These are phyloP conservation scores for Nudaria mundana DNA, from an alignment of 2,888 invertebrate genomes.

Conservation along the genomic window DNA sequence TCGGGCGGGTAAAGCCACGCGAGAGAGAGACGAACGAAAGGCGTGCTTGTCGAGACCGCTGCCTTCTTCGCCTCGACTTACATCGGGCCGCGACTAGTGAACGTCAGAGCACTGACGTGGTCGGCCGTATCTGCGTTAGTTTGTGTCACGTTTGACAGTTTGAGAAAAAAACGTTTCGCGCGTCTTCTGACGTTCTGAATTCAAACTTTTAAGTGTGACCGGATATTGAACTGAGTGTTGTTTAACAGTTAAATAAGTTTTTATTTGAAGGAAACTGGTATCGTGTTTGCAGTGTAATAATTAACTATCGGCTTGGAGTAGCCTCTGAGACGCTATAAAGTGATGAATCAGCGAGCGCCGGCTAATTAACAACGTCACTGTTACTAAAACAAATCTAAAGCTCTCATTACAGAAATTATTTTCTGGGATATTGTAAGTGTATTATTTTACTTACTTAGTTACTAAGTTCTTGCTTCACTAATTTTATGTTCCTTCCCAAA, in stretches of 20 bases:
- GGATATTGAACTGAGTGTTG: slow-evolving; percentile 50
- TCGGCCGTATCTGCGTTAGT: slow-evolving; percentile 61
- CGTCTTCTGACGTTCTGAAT: slow-evolving; percentile 64
- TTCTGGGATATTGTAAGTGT: slow-evolving; percentile 68
- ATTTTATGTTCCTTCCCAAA: slow-evolving; percentile 1
- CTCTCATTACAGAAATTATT: slow-evolving; percentile 44
- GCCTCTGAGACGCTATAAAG: slow-evolving; percentile 75
- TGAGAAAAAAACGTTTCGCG: slow-evolving; percentile 68
- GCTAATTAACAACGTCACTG: slow-evolving; percentile 74
- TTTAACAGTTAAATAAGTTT: slow-evolving; percentile 35
- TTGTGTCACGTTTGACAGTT: slow-evolving; percentile 60
- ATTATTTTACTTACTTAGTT: background rate
- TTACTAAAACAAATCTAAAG: slow-evolving; percentile 73
- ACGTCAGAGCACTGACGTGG: slow-evolving; percentile 77
- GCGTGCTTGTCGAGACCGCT: slow-evolving; percentile 78
- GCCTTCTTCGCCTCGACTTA: slow-evolving; percentile 80
- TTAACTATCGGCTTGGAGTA: slow-evolving; percentile 63
- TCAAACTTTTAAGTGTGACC: slow-evolving; percentile 65
- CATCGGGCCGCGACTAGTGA: slow-evolving; percentile 76
- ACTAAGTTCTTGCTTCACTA: too few relatives aligned
- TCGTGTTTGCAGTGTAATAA: slow-evolving; percentile 59
- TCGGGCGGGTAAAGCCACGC: slow-evolving; percentile 73
- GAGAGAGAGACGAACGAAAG: slow-evolving; percentile 79
- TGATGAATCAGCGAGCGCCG: slow-evolving; percentile 79
- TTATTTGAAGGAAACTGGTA: slow-evolving; percentile 39